Conservation (phyloP, 2,888 invertebrate genomes). For the Drosophila gaucha region DNA sequence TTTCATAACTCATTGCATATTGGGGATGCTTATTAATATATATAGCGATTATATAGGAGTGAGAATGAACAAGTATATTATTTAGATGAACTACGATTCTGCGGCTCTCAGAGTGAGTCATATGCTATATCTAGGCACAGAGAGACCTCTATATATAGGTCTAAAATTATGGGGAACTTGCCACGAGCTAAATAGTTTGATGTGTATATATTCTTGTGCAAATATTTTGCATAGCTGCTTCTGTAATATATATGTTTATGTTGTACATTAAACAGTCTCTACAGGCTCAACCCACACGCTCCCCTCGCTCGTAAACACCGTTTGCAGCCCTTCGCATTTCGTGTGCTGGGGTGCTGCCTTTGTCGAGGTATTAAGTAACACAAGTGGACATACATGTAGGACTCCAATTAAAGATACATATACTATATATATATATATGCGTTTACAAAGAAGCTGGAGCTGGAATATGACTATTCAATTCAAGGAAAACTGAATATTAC, state of each 20-base stretch:
- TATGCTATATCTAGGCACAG: slow-evolving; percentile 2
- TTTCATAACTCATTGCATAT: too few species aligned
- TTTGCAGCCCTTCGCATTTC: background rate
- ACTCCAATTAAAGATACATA: slow-evolving; percentile 8
- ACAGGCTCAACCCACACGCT: background rate
- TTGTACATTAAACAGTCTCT: background rate
- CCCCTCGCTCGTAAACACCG: background rate
- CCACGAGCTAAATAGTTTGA: background rate
- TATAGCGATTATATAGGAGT: too few species aligned
- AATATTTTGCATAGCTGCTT: slow-evolving; percentile 30
- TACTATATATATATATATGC: background rate
- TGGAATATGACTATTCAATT: slow-evolving; percentile 2
- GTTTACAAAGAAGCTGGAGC: background rate
- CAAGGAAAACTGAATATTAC: slow-evolving; percentile 8
- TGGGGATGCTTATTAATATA: too few species aligned
- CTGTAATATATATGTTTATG: background rate
- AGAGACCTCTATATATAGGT: background rate
- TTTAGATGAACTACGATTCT: too few species aligned
- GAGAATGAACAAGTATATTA: too few species aligned
- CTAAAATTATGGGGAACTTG: background rate
- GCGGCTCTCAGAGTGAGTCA: too few species aligned
- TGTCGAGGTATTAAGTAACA: slow-evolving; percentile 10
- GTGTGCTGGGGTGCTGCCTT: slow-evolving; percentile 1
- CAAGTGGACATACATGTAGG: slow-evolving; percentile 12
- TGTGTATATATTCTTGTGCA: slow-evolving; percentile 6